Base-by-base conservation (phyloP, 2,888 invertebrate genomes). In the Tholera decimalis region DNA sequence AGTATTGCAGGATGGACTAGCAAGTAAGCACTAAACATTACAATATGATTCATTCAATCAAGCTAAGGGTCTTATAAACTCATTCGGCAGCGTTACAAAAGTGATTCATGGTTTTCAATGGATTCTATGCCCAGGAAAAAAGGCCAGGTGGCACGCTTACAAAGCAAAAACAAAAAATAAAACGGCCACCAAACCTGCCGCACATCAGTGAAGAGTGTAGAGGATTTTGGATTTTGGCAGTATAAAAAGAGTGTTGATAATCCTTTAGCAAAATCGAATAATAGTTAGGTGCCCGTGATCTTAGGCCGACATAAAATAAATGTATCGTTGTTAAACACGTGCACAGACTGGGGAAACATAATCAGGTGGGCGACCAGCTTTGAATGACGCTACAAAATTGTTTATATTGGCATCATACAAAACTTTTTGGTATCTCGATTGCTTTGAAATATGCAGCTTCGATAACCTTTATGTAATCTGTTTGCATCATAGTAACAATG, bases 101-200 rank as follows among this genome's bases (percentile, higher is more conserved):
- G 89, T 92, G 91, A 92, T 91, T 93, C 90, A 92, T 89, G 85
- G 85, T 75, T 85, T 90, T 92, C 87, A 92, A 93, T 93, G 89
- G 89, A 88, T 86, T 85, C 86, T 85, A 88, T 86, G 86, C 83
- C 78, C 88, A 89, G 87, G 89, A 93, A 94, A 94, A 94, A 93
- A 91, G 89, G 86, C 94, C 94, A 94, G 94, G 94, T 94, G 94
- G 92, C 91, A 89, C 88, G 89, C 85, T 91, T 88, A 90, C 89
- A 89, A 89, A 89, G 89, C 86, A 86, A 82, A 84, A 82, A 87
- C 85, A 91, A 92, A 90, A 91, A 94, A n/a, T n/a, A n/a, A 94
- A 92, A 88, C 86, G 85, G 85, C 78, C 83, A 87, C 83, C 88
- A 87, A 86, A 88, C 88, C 88, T 88, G 89, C 83, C 83, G 82